phyloP scores from a whole-genome alignment of 1,140 invertebrate species.

The Drusus annulatus region DNA sequence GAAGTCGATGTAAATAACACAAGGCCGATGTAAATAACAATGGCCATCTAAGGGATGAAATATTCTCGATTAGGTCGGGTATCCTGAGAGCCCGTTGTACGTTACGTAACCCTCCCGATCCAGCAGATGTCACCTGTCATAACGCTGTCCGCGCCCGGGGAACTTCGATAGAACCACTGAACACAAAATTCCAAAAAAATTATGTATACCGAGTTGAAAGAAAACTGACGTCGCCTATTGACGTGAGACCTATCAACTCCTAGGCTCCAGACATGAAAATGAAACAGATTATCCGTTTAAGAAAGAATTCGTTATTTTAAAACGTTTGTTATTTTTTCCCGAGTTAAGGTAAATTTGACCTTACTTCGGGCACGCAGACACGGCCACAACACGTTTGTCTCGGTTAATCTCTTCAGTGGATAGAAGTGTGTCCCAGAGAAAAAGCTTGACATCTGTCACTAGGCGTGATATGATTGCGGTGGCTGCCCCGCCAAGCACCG shows the following conservation, averaged over 20 bases:
- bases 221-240: too few species aligned
- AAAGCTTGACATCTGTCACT: conserved; percentile 54
- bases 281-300: too few species aligned
- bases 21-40: not conserved
- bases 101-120: conserved; percentile 7
- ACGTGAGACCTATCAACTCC: too few species aligned
- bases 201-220: too few species aligned
- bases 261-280: too few species aligned
- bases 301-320: too few species aligned
- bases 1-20: conserved; percentile 33
- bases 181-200: too few species aligned
- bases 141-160: conserved; percentile 33
- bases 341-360: too few species aligned
- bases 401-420: too few species aligned
- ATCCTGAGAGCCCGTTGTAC: conserved; percentile 1
- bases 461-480: conserved; percentile 48
- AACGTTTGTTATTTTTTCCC: too few species aligned
- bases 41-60: conserved; percentile 7
- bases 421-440: not conserved
- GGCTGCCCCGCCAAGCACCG: not conserved
- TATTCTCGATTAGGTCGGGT: not conserved
- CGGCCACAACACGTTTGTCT: too few species aligned
- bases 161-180: conserved; percentile 24
- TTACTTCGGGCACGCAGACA: too few species aligned
- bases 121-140: conserved; percentile 48